Evolutionary conservation across 2,797 vertebrate species (phyloP).

Genomic region (Denticeps clupeoides): DNA sequence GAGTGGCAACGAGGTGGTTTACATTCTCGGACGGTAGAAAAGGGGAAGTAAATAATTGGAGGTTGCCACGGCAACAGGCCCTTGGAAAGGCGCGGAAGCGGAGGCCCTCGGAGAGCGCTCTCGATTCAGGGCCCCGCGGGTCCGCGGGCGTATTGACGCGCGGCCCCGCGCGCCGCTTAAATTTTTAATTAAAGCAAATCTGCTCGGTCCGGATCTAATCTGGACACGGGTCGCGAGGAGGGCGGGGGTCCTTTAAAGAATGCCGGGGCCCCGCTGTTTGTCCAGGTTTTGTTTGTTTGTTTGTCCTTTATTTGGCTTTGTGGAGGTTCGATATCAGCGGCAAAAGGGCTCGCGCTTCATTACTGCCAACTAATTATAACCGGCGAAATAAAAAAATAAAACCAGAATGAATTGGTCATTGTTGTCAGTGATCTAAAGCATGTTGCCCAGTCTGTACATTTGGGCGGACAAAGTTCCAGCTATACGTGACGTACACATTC

Average conservation of each 20-base stretch:
- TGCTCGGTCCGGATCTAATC: constrained; percentile 31
- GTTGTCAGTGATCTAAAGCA: too few relatives aligned
- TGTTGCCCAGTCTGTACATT: too few relatives aligned
- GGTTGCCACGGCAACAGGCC: constrained; percentile 54
- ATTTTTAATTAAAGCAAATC: constrained; percentile 49
- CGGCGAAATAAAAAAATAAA: too few relatives aligned
- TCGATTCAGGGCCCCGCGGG: constrained; percentile 35
- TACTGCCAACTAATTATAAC: too few relatives aligned
- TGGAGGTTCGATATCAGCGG: too few relatives aligned
- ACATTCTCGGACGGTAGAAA: constrained; percentile 39
- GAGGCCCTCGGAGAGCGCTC: constrained; percentile 27
- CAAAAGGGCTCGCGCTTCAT: too few relatives aligned
- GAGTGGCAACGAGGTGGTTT: constrained; percentile 36
- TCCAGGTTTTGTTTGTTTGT: too few relatives aligned
- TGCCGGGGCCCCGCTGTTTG: too few relatives aligned
- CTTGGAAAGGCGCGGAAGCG: constrained; percentile 4
- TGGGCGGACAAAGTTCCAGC: too few relatives aligned
- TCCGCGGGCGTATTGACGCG: constrained; percentile 38
- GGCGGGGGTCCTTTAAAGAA: constrained; percentile 13
- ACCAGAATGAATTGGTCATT: too few relatives aligned
- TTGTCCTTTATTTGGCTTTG: too few relatives aligned
- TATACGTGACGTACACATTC: too few relatives aligned
- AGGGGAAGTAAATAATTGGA: constrained; percentile 62
- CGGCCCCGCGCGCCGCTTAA: constrained; percentile 44
- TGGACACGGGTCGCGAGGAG: constrained; percentile 18